A percentile compares a stretch with the other conserved stretches of the same genome.
Conservation (phyloP, 2,888 invertebrate genomes). For the Leucoptera coffeella region DNA sequence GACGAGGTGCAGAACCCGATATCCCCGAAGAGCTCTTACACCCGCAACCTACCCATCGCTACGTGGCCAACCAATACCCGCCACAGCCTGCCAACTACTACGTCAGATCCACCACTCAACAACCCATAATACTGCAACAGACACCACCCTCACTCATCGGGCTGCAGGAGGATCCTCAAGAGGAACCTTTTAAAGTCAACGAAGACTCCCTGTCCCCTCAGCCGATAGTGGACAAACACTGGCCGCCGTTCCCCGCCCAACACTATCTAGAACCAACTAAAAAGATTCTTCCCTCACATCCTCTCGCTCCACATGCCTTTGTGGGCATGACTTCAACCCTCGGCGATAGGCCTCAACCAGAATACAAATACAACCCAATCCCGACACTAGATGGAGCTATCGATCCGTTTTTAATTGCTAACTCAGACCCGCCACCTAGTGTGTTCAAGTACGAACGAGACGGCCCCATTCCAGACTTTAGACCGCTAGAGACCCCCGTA, state of each 20-base stretch:
- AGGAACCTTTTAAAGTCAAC: slow-evolving; percentile 22
- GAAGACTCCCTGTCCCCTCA: slow-evolving; percentile 33
- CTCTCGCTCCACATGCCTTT: slow-evolving; percentile 32
- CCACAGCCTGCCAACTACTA: slow-evolving; percentile 37
- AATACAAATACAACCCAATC: slow-evolving; percentile 34
- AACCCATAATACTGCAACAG: slow-evolving; percentile 15
- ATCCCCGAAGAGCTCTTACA: slow-evolving; percentile 17
- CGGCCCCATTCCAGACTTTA: slow-evolving; percentile 33
- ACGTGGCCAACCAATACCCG: slow-evolving; percentile 31
- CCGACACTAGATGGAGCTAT: slow-evolving; percentile 30
- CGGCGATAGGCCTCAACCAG: slow-evolving; percentile 28
- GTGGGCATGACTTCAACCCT: slow-evolving; percentile 39
- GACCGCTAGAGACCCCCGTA: slow-evolving; percentile 20
- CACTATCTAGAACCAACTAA: slow-evolving; percentile 33
- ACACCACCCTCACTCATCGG: slow-evolving; percentile 38
- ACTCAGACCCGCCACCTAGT: slow-evolving; percentile 25
- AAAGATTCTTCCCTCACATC: slow-evolving; percentile 24
- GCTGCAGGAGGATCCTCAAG: slow-evolving; percentile 15
- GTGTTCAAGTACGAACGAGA: slow-evolving; percentile 38
- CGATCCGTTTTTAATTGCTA: slow-evolving; percentile 29
- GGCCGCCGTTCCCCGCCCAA: slow-evolving; percentile 43
- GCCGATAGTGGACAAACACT: slow-evolving; percentile 26
- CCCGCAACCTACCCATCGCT: slow-evolving; percentile 36
- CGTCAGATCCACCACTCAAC: slow-evolving; percentile 29
- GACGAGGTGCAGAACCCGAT: slow-evolving; percentile 44